Percentiles rank a stretch among this genome's conserved stretches.
Evolutionary conservation across 2,888 invertebrate species (phyloP).

Genomic region (Parapristionchus giblindavisi): DNA sequence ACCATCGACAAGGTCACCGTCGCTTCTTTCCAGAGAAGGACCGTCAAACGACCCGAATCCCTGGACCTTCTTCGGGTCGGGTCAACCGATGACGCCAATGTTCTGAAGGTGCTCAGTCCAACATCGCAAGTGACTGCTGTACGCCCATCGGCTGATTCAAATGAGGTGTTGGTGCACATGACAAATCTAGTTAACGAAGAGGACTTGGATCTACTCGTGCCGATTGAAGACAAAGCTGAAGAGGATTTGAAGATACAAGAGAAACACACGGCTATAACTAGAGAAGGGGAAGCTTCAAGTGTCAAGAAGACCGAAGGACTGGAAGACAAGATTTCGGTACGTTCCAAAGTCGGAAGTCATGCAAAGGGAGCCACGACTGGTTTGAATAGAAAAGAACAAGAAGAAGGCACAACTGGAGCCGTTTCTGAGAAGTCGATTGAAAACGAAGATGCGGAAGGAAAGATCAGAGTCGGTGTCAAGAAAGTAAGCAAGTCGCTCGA

Average conservation of each 20-base stretch:
- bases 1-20: slow-evolving; percentile 24
- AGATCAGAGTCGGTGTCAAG: not conserved
- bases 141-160: not conserved
- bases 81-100: not conserved
- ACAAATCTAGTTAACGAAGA: slow-evolving; percentile 13
- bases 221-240: slow-evolving; percentile 1
- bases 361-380: not conserved
- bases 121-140: slow-evolving; percentile 17
- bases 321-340: slow-evolving; percentile 1
- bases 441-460: not conserved
- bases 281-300: not conserved
- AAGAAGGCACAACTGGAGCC: not conserved
- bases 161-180: slow-evolving; percentile 29
- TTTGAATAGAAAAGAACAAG: not conserved
- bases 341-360: not conserved
- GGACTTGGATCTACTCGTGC: slow-evolving; percentile 3
- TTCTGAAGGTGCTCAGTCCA: not conserved
- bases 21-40: slow-evolving; percentile 5
- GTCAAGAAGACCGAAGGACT: not conserved
- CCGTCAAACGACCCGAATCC: slow-evolving; percentile 7
- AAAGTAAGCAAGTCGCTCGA: slow-evolving; percentile 1
- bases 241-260: slow-evolving; percentile 16
- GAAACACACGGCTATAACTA: not conserved
- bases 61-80: not conserved
- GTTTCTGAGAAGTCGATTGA: not conserved